Conservation (phyloP, 2,113 vertebrate species). For the Grantiella picta region DNA sequence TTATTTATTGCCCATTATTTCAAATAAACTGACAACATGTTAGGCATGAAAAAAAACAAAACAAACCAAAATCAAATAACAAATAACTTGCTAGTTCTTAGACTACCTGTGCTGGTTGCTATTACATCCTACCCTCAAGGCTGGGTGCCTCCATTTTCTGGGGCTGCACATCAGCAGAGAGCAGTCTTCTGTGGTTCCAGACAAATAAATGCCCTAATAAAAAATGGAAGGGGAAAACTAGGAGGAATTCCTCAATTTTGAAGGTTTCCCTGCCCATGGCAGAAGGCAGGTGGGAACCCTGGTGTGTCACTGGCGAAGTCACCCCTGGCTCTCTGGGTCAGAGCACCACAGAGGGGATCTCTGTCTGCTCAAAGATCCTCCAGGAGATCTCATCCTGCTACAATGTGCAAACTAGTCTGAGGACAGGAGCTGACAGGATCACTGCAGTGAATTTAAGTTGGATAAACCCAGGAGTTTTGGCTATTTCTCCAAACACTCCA, state of each 20-base stretch:
- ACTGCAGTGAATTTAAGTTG: not conserved
- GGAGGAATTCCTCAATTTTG: not conserved
- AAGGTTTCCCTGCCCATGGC: rapidly evolving
- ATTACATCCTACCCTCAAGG: not conserved
- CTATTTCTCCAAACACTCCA: not conserved
- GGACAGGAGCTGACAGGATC: not conserved
- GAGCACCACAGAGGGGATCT: rapidly evolving
- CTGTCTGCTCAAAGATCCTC: not conserved
- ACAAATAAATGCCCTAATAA: not conserved
- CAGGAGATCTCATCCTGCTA: not conserved
- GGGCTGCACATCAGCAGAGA: not conserved
- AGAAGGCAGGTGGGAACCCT: not conserved
- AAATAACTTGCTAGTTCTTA: not conserved
- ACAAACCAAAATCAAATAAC: not conserved
- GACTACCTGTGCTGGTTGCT: not conserved
- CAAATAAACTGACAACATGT: not conserved
- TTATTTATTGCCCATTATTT: not conserved
- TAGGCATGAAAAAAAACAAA: not conserved
- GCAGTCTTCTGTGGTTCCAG: not conserved
- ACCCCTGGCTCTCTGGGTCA: not conserved
- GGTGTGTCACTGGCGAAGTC: rapidly evolving
- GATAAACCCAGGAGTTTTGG: not conserved
- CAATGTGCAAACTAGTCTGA: not conserved
- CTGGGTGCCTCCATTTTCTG: not conserved
- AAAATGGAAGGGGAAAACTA: not conserved